Evolutionary conservation across 1,140 invertebrate genomes (phyloP).

Genomic region (Sycophaga agraensis): DNA sequence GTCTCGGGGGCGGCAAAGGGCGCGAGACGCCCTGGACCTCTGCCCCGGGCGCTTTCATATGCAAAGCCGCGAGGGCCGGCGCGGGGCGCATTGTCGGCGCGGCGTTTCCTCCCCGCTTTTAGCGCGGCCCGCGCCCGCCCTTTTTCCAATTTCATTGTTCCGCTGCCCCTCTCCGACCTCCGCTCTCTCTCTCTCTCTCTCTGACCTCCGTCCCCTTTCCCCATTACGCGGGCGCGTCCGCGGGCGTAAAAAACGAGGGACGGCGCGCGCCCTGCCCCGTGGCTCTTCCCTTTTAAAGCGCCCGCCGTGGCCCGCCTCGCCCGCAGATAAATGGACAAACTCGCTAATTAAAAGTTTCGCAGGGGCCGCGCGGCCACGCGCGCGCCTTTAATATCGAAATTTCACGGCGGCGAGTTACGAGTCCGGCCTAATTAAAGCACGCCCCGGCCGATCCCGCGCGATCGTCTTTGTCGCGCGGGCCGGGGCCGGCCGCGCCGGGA

Average conservation of each 20-base stretch:
- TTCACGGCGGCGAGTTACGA: conserved; percentile 5
- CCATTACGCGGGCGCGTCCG: background rate
- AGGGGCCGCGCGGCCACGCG: background rate
- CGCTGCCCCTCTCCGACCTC: background rate
- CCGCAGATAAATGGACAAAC: conserved; percentile 47
- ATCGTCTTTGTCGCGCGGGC: conserved; percentile 4
- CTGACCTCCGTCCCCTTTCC: background rate
- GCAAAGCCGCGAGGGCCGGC: conserved; percentile 40
- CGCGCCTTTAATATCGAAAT: conserved; percentile 10
- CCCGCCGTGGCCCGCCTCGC: background rate
- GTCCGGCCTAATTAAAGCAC: background rate
- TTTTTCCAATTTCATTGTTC: conserved; percentile 17
- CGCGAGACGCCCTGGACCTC: background rate
- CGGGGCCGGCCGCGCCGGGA: too few species aligned
- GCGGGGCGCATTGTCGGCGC: background rate
- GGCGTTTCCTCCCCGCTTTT: background rate
- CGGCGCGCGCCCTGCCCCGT: background rate
- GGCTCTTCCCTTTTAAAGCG: conserved; percentile 31
- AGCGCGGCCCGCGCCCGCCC: background rate
- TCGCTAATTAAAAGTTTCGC: conserved; percentile 51
- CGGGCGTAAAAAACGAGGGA: background rate
- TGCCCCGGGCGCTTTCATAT: conserved; percentile 49
- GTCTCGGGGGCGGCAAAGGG: background rate
- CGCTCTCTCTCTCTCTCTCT: too few species aligned
- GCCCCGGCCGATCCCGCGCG: background rate